phyloP scores from a whole-genome alignment of 2,113 vertebrate species.

The Machaerirhynchus nigripectus region DNA sequence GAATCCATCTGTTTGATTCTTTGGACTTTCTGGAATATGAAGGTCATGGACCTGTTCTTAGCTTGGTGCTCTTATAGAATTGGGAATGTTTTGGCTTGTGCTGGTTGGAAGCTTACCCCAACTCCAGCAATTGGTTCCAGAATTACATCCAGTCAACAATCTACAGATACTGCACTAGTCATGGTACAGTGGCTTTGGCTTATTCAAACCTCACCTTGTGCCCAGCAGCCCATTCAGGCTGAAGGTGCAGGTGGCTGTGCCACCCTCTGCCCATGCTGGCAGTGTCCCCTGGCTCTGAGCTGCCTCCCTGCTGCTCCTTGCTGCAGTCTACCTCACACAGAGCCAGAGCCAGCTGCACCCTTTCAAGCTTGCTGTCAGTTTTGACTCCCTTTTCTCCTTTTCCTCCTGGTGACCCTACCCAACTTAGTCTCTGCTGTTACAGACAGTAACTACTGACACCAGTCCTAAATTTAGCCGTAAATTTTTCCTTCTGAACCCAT shows the following conservation, averaged over 20 bases:
- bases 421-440: background rate
- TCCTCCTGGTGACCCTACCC: background rate
- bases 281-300: background rate
- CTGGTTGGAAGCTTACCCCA: background rate
- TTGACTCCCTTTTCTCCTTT: background rate
- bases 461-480: constrained; percentile 31
- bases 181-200: background rate
- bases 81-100: background rate
- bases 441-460: background rate
- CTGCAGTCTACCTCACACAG: fast-evolving
- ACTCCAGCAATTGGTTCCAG: background rate
- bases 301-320: background rate
- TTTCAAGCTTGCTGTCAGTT: background rate
- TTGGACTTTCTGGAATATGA: background rate
- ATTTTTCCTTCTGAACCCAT: background rate
- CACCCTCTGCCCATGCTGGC: background rate
- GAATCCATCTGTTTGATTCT: background rate
- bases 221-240: too few species aligned
- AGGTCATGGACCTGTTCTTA: background rate
- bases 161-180: fast-evolving
- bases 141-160: background rate
- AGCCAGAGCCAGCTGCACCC: background rate
- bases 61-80: background rate
- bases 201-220: background rate
- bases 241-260: background rate